Base-by-base conservation (phyloP, 2,888 invertebrate genomes). In the Pyrrhosoma nymphula region DNA sequence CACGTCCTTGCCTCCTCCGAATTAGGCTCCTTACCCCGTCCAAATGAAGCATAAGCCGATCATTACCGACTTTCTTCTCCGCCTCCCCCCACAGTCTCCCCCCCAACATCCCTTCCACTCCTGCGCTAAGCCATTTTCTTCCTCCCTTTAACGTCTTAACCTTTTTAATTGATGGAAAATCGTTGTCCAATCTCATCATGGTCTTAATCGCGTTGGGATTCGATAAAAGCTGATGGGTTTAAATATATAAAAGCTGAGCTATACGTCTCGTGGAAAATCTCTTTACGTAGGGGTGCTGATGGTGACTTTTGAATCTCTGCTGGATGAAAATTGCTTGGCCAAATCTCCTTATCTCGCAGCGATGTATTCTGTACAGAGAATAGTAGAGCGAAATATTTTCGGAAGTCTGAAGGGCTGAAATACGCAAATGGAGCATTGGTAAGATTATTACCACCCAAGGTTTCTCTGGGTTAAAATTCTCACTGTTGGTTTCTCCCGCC, bases 1-100 rank as follows among this genome's bases (percentile, higher is more conserved):
- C 56, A 23, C n/a, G 12, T 26, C 18, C 56, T n/a, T n/a, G 69
- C 35, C 82, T 82, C 35, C 82, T 82, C 26, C 30, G 12, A 82
- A 35, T 30, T 35, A 16, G 82, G 82, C 82, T 82, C 82, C 35
- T 82, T 30, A 82, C 35, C 18, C 82, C 30, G 16, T 82, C 82
- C 82, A 82, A 82, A 82, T 82, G 82, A 35, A 82, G 82, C 82
- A 35, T 82, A 35, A 82, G 82, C 82, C 82, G 82, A 35, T 82
- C 35, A 82, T 82, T 82, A 82, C 82, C 12, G 82, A 35, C 82
- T 69, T n/a, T n/a, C 26, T 69, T 23, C n/a, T 20, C 60, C 20
- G n/a, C 69, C 60, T 60, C 60, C n/a, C 69, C 2, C 20, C n/a
- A 10, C n/a, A n/a, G n/a, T n/a, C n/a, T n/a, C n/a, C n/a, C n/a